phyloP scores from a whole-genome alignment of 2,113 vertebrate species.

The Trogon melanurus region DNA sequence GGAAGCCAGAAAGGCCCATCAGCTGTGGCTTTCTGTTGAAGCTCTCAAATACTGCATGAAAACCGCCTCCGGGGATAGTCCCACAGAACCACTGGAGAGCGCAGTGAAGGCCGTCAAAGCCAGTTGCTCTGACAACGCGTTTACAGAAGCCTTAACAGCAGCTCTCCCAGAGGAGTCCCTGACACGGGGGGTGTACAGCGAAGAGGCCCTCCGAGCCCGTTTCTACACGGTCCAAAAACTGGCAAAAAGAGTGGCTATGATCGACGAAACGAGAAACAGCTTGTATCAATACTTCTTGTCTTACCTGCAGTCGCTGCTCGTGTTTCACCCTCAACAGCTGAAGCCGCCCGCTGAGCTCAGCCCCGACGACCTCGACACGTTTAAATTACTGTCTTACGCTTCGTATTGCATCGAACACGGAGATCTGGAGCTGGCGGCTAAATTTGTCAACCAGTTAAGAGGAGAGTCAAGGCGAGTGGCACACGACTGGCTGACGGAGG shows the following conservation, averaged over 20 bases:
- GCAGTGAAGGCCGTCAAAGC: constrained; percentile 82
- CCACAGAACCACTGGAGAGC: constrained; percentile 81
- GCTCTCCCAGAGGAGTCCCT: constrained; percentile 88
- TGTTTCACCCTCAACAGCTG: constrained; percentile 84
- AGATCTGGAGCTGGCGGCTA: constrained; percentile 94
- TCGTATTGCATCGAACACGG: constrained; percentile 93
- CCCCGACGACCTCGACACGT: constrained; percentile 85
- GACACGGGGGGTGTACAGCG: constrained; percentile 89
- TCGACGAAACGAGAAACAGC: constrained; percentile 93
- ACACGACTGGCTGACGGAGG: constrained; percentile 92
- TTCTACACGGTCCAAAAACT: constrained; percentile 87
- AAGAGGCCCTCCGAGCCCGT: constrained; percentile 88
- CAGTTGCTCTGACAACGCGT: constrained; percentile 83
- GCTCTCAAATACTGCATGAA: constrained; percentile 86
- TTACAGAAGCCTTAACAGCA: constrained; percentile 82
- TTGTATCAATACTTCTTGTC: constrained; percentile 96
- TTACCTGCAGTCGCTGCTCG: constrained; percentile 90
- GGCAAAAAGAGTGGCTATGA: constrained; percentile 88
- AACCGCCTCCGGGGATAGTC: constrained; percentile 75
- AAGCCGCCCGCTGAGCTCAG: constrained; percentile 84
- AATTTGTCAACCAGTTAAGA: constrained; percentile 92
- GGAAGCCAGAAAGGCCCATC: constrained; percentile 90
- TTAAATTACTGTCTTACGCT: constrained; percentile 91
- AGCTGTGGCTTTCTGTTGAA: constrained; percentile 96
- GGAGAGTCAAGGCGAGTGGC: constrained; percentile 92